These are phyloP conservation scores for Campoletis sonorensis DNA, from an alignment of 1,140 invertebrate species.

Conservation along the genomic window DNA sequence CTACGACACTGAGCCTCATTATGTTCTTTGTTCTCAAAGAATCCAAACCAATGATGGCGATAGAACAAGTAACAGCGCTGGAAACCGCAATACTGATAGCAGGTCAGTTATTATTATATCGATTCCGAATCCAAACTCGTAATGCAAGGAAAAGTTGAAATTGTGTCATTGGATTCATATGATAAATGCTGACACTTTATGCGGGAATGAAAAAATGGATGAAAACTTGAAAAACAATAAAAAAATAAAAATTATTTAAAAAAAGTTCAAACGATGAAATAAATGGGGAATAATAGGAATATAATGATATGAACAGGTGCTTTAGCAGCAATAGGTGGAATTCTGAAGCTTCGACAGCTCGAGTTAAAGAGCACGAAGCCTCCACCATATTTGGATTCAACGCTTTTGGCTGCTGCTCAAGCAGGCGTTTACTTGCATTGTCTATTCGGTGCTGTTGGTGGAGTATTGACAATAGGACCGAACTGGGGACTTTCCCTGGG, in stretches of 20 bases:
- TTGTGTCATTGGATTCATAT: neutral
- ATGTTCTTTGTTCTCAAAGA: conserved; percentile 93
- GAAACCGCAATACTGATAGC: conserved; percentile 67
- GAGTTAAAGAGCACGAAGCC: conserved; percentile 70
- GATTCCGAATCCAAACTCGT: too few relatives aligned
- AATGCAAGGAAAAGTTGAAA: neutral
- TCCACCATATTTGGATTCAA: conserved; percentile 87
- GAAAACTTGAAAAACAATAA: too few relatives aligned
- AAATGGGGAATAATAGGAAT: neutral
- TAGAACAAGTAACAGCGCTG: conserved; percentile 70
- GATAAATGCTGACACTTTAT: neutral
- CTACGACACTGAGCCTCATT: conserved; percentile 92
- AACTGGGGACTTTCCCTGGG: conserved; percentile 77
- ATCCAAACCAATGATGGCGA: conserved; percentile 80
- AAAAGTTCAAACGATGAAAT: neutral
- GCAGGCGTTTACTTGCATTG: conserved; percentile 93
- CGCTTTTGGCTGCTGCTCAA: conserved; percentile 90
- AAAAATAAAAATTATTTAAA: too few relatives aligned
- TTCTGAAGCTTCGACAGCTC: conserved; percentile 67
- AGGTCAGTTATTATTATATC: conserved; percentile 54
- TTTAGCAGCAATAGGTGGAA: conserved; percentile 71
- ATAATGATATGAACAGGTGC: conserved; percentile 62
- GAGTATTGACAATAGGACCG: conserved; percentile 83
- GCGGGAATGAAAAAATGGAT: neutral
- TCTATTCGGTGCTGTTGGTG: conserved; percentile 90